Evolutionary conservation across 2,888 invertebrate species (phyloP).

Genomic region (Hypercompe scribonia): DNA sequence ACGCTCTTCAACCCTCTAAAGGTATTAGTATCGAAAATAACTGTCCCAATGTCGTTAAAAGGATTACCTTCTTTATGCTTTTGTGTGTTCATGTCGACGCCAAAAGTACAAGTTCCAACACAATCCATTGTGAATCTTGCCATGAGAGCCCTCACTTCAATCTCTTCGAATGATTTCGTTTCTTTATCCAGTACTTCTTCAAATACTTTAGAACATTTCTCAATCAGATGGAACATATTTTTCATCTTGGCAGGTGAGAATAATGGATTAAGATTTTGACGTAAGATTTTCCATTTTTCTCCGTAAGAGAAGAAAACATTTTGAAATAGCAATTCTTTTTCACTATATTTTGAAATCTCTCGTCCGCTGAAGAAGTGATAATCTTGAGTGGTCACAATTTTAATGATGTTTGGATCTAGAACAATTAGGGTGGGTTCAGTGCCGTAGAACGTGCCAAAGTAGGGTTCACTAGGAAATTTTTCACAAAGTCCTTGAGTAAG

Average conservation of each 20-base stretch:
- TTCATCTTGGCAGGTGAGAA: slow-evolving; percentile 74
- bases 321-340: slow-evolving; percentile 58
- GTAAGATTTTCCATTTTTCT: slow-evolving; percentile 68
- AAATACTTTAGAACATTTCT: slow-evolving; percentile 56
- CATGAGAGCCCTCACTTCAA: slow-evolving; percentile 58
- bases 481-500: slow-evolving; percentile 59
- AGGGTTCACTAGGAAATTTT: slow-evolving; percentile 62
- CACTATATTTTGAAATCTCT: slow-evolving; percentile 58
- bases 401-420: slow-evolving; percentile 67
- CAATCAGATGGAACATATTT: too few relatives aligned
- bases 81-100: slow-evolving; percentile 65
- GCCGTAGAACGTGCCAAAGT: slow-evolving; percentile 69
- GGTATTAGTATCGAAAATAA: slow-evolving; percentile 56
- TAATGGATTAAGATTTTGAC: slow-evolving; percentile 70
- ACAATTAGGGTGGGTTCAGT: too few relatives aligned
- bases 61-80: slow-evolving; percentile 53
- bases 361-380: slow-evolving; percentile 71
- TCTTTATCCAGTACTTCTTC: slow-evolving; percentile 60
- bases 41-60: slow-evolving; percentile 56
- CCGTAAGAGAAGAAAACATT: slow-evolving; percentile 67
- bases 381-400: slow-evolving; percentile 66
- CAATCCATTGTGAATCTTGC: slow-evolving; percentile 70
- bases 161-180: slow-evolving; percentile 25
- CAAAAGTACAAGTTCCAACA: slow-evolving; percentile 67
- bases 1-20: slow-evolving; percentile 53